Evolutionary conservation across 1,140 invertebrate species (phyloP).

Genomic region (Gerris buenoi): DNA sequence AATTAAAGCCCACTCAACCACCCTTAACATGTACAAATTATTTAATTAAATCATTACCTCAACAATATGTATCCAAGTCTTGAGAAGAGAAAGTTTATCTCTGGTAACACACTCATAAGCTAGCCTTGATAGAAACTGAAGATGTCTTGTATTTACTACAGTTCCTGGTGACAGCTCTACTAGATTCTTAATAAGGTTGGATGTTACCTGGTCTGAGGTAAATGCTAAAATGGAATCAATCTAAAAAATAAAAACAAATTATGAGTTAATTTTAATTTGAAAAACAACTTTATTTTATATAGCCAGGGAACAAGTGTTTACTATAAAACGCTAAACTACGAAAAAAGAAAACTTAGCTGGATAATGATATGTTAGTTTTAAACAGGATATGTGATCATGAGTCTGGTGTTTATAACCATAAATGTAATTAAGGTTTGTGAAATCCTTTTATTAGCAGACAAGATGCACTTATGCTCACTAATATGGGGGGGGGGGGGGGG

Average conservation of each 20-base stretch:
- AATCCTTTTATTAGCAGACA: not conserved
- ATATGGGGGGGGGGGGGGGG: not conserved
- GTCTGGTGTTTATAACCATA: not conserved
- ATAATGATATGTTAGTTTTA: no score
- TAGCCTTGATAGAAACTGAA: conserved; percentile 54
- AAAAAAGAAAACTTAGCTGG: no score
- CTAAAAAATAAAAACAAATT: conserved; percentile 6
- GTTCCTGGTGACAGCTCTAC: conserved; percentile 28
- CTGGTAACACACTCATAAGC: conserved; percentile 74
- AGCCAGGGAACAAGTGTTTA: no score
- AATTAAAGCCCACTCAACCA: no score
- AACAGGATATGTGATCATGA: no score
- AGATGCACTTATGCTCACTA: no score
- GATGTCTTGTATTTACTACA: conserved; percentile 35
- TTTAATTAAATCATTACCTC: no score
- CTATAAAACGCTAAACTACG: no score
- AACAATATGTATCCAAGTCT: conserved; percentile 51
- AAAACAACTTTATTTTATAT: no score
- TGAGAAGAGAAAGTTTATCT: conserved; percentile 65
- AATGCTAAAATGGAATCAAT: conserved; percentile 32
- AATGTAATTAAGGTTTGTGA: not conserved
- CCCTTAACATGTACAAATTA: no score
- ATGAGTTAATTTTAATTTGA: not conserved
- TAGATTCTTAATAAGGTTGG: conserved; percentile 44
- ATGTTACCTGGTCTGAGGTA: conserved; percentile 36